Conservation (phyloP, 2,797 vertebrate species). For the Xiphophorus birchmanni region DNA sequence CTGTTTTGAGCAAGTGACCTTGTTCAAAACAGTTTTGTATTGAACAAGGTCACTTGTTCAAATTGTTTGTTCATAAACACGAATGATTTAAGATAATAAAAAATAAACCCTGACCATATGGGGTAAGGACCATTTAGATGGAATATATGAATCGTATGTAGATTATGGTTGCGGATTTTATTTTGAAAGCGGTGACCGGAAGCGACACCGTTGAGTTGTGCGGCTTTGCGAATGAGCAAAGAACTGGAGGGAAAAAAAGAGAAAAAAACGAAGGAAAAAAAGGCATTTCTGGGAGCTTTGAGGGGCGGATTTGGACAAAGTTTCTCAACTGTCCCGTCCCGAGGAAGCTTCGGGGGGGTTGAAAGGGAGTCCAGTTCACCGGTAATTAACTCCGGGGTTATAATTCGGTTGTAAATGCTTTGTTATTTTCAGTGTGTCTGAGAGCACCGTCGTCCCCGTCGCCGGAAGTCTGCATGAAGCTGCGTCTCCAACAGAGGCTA, state of each 20-base stretch:
- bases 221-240: constrained; percentile 29
- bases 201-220: fast-evolving
- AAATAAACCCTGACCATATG: not conserved
- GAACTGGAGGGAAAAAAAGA: constrained; percentile 61
- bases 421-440: constrained; percentile 75
- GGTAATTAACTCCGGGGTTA: constrained; percentile 77
- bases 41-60: not conserved
- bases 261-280: constrained; percentile 75
- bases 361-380: constrained; percentile 75
- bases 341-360: constrained; percentile 76
- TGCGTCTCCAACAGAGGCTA: constrained; percentile 74
- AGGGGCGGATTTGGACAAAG: constrained; percentile 83
- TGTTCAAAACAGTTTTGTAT: not conserved
- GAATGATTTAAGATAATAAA: not conserved
- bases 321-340: constrained; percentile 83
- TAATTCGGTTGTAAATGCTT: constrained; percentile 67
- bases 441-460: constrained; percentile 75
- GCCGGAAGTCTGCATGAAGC: constrained; percentile 86
- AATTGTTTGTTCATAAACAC: too few species aligned
- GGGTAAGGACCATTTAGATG: too few species aligned
- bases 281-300: constrained; percentile 74
- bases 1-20: too few species aligned
- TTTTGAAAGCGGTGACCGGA: constrained; percentile 52
- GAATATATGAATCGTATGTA: not conserved
- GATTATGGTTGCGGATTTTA: not conserved